These are phyloP conservation scores for Tinea pellionella DNA, from an alignment of 2,888 invertebrate species.

Conservation along the genomic window DNA sequence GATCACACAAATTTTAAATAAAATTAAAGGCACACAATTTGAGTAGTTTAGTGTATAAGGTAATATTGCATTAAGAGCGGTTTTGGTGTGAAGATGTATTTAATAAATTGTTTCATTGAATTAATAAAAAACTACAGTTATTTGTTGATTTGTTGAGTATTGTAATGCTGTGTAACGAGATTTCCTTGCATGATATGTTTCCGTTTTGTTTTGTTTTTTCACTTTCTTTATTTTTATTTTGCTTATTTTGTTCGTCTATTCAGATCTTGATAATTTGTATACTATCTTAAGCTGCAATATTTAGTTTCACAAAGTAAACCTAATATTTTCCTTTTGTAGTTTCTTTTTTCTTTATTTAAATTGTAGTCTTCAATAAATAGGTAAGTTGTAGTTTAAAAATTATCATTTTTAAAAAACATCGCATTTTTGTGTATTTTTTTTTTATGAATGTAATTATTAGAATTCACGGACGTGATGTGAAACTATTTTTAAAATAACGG, in stretches of 20 bases:
- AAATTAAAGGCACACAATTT: no score
- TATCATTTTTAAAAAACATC: no score
- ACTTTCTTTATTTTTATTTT: slow-evolving; percentile 20
- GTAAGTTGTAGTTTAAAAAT: no score
- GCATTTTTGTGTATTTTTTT: not conserved
- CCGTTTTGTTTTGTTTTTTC: slow-evolving; percentile 16
- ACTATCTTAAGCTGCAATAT: not conserved
- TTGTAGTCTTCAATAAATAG: no score
- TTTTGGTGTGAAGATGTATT: not conserved
- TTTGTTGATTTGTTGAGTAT: not conserved
- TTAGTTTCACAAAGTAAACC: not conserved
- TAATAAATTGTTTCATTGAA: not conserved
- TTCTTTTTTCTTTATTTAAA: not conserved
- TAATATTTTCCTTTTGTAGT: not conserved
- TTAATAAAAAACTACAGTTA: not conserved
- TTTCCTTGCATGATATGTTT: slow-evolving; percentile 65
- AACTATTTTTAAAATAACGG: not conserved
- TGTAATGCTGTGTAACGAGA: slow-evolving; percentile 55
- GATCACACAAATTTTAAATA: no score
- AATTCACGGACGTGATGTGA: not conserved
- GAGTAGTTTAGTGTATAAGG: no score
- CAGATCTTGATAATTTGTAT: not conserved
- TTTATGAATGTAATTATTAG: not conserved
- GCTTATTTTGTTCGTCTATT: slow-evolving; percentile 12
- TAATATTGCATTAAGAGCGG: not conserved